phyloP scores from a whole-genome alignment of 2,888 invertebrate species.

The Andricus curvator region DNA sequence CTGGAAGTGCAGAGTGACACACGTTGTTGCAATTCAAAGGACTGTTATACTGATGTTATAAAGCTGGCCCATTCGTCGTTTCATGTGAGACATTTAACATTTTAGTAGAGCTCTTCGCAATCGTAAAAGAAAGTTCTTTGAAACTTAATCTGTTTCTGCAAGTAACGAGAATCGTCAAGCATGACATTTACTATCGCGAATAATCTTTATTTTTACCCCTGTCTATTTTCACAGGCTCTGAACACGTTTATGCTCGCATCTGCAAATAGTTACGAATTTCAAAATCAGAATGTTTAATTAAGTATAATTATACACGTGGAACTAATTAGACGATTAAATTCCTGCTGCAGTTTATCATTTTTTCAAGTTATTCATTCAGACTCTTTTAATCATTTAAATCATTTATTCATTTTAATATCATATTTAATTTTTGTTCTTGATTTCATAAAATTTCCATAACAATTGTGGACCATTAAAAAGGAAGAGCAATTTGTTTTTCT shows the following conservation, averaged over 20 bases:
- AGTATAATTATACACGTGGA: conserved; percentile 4
- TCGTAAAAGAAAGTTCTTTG: conserved; percentile 36
- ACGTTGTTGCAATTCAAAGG: conserved; percentile 16
- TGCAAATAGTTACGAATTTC: conserved; percentile 3
- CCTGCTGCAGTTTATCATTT: neutral
- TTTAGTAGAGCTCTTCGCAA: conserved; percentile 35
- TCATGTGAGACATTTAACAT: conserved; percentile 34
- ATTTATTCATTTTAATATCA: neutral
- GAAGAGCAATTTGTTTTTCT: too few relatives aligned
- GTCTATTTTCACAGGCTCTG: conserved; percentile 21
- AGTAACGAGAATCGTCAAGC: conserved; percentile 40
- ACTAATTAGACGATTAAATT: neutral
- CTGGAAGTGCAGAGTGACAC: neutral
- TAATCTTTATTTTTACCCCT: conserved; percentile 30
- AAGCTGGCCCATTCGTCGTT: conserved; percentile 26
- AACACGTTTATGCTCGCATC: conserved; percentile 16
- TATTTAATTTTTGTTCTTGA: neutral
- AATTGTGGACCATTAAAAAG: too few relatives aligned
- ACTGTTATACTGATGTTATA: conserved; percentile 9
- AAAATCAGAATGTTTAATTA: neutral
- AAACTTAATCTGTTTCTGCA: conserved; percentile 32
- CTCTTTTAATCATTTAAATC: neutral
- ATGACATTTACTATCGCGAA: conserved; percentile 30
- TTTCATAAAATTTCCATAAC: too few relatives aligned
- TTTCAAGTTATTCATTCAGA: neutral